phyloP scores from a whole-genome alignment of 2,888 invertebrate genomes.

The Netelia inedita region DNA sequence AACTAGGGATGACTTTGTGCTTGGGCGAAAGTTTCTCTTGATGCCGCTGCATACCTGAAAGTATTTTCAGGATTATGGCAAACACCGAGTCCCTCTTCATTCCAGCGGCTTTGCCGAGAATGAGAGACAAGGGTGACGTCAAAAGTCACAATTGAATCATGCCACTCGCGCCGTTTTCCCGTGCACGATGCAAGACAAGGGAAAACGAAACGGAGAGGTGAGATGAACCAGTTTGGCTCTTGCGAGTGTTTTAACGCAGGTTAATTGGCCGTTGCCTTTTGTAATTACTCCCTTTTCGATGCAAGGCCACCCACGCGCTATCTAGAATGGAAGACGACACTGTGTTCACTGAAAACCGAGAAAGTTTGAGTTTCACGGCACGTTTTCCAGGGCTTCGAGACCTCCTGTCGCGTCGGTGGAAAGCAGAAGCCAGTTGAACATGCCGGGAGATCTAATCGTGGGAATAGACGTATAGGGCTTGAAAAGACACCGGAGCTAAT shows the following conservation, averaged over 20 bases:
- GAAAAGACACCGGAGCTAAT: slow-evolving; percentile 12
- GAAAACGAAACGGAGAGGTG: not conserved
- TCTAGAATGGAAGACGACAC: not conserved
- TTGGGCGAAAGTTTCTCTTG: not conserved
- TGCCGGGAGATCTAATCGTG: not conserved
- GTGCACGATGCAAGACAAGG: not conserved
- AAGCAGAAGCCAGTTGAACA: slow-evolving; percentile 12
- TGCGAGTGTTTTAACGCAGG: slow-evolving; percentile 34
- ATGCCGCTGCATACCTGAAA: not conserved
- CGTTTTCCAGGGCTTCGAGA: slow-evolving; percentile 24
- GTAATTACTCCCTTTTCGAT: slow-evolving; percentile 52
- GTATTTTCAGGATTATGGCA: not conserved
- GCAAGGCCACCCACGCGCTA: not conserved
- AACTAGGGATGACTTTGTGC: not conserved
- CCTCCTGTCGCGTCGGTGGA: not conserved
- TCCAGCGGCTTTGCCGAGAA: not conserved
- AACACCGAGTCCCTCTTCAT: not conserved
- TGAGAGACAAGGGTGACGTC: not conserved
- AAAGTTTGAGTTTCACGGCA: slow-evolving; percentile 38
- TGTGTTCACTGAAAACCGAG: not conserved
- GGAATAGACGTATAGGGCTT: not conserved
- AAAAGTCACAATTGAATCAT: slow-evolving; percentile 48
- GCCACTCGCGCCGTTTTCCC: not conserved
- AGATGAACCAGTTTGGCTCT: slow-evolving; percentile 48
- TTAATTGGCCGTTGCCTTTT: slow-evolving; percentile 41